Evolutionary conservation across 2,797 vertebrate species (phyloP).

Genomic region (Petrocephalus schoutedeni): DNA sequence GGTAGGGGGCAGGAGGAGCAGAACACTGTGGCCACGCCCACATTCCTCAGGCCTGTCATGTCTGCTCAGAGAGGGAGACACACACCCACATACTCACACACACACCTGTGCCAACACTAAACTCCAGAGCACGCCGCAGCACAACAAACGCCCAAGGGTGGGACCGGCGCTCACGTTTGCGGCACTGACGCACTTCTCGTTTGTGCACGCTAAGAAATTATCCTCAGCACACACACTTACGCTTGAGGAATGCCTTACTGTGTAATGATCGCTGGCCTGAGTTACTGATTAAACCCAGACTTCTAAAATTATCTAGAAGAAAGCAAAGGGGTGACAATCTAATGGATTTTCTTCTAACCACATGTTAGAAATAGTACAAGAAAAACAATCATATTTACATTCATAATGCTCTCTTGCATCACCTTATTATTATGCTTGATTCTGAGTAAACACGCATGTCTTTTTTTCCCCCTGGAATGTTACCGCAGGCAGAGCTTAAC

Average conservation of each 20-base stretch:
- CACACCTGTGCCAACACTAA: not conserved
- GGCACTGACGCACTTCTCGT: constrained; percentile 1
- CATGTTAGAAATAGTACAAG: not conserved
- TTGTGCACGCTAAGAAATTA: not conserved
- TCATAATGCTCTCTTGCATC: not conserved
- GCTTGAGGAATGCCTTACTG: not conserved
- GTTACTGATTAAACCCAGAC: constrained; percentile 16
- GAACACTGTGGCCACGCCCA: constrained; percentile 59
- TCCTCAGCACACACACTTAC: not conserved
- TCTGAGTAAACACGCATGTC: not conserved
- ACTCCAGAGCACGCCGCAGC: not conserved
- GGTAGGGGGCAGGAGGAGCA: constrained; percentile 58
- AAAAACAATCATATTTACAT: not conserved
- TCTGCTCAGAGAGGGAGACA: constrained; percentile 10
- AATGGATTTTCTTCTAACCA: not conserved
- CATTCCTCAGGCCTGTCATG: constrained; percentile 60
- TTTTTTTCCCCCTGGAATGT: not conserved
- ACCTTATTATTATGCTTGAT: not conserved
- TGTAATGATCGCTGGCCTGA: not conserved
- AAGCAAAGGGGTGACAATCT: not conserved
- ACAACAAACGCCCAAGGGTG: constrained; percentile 32
- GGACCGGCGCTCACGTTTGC: constrained; percentile 6
- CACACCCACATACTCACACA: not conserved
- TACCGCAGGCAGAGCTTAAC: constrained; percentile 3
- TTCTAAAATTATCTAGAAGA: not conserved